Base-by-base conservation (phyloP, 1,140 invertebrate species). In the Penaeus chinensis region DNA sequence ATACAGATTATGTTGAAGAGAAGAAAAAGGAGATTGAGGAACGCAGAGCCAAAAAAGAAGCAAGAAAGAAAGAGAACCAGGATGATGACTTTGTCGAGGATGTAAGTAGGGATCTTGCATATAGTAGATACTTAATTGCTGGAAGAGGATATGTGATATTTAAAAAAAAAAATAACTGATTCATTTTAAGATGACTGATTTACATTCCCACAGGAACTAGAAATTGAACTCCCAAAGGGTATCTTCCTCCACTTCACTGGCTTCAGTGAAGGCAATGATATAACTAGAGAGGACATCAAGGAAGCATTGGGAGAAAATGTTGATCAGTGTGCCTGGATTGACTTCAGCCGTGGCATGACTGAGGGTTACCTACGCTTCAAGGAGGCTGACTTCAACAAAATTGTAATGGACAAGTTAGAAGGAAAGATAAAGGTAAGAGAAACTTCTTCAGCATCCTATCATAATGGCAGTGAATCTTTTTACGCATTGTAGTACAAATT, bases 331-430 rank as follows among this genome's bases (percentile, higher is more conserved):
- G 95, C 95, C 3, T 97, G 94, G 92, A 93, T 97, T 86, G 95
- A 96, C 90, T 97, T 95, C 91, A 94, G 94, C 88, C 94, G 94
- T 84, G 96, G 96, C 16, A 94, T 96, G 88, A 92, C 93, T 1
- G 94, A 95, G 90, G 96, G 96, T 18, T 95, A 94, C 91, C 93
- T 97, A 19, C 93, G 96, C 74, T 92, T 97, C 27, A 92, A 93
- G 18, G 95, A 95, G 89, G 95, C 95, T 91, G 94, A 96, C 91
- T 91, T 93, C 42, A 96, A 96, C 2, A 94, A 95, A 85, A 92
- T 93, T 84, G 91, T 95, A 87, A 90, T 94, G 83, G 94, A 95
- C 71, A 95, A 96, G 91, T 92, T 95, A 79, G 92, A 88, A 24
- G 86, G 89, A 65, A 90, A 87, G 27, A 61, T 90, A 16, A 90